Conservation (phyloP, 2,888 invertebrate genomes). For the Pammene aurita region DNA sequence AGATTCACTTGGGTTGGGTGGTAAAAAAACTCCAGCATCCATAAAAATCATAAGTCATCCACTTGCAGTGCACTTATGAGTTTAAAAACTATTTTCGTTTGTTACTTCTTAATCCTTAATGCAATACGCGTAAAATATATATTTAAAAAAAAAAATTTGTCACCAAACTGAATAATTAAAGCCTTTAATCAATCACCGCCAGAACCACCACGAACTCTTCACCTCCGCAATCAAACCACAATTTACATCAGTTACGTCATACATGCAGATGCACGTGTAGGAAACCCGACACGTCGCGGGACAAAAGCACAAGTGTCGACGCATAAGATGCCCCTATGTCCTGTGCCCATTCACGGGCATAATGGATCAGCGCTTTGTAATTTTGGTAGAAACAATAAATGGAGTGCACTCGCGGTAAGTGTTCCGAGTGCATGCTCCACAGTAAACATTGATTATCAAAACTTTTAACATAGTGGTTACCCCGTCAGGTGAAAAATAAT, state of each 20-base stretch:
- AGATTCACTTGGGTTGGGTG: background rate
- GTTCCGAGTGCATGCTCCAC: constrained; percentile 16
- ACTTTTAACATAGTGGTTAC: background rate
- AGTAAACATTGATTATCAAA: constrained; percentile 15
- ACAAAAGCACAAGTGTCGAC: constrained; percentile 81
- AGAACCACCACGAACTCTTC: constrained; percentile 32
- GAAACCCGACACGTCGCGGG: constrained; percentile 73
- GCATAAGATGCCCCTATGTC: constrained; percentile 79
- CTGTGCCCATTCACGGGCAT: constrained; percentile 66
- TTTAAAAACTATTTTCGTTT: background rate
- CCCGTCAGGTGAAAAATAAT: no score
- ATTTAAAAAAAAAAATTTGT: background rate
- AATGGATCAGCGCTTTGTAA: constrained; percentile 58
- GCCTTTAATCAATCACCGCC: constrained; percentile 7
- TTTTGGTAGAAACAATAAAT: constrained; percentile 32
- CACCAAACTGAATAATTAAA: background rate
- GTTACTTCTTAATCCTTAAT: no score
- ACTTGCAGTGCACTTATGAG: background rate
- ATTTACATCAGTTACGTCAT: constrained; percentile 20
- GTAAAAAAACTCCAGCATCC: background rate
- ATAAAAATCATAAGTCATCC: background rate
- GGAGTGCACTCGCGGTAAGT: constrained; percentile 29
- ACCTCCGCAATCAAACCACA: constrained; percentile 20
- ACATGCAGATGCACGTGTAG: constrained; percentile 53
- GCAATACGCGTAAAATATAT: no score